Percentiles rank a stretch among this genome's conserved stretches.
Conservation (phyloP, 1,140 invertebrate species). For the Nylanderia fulva region DNA sequence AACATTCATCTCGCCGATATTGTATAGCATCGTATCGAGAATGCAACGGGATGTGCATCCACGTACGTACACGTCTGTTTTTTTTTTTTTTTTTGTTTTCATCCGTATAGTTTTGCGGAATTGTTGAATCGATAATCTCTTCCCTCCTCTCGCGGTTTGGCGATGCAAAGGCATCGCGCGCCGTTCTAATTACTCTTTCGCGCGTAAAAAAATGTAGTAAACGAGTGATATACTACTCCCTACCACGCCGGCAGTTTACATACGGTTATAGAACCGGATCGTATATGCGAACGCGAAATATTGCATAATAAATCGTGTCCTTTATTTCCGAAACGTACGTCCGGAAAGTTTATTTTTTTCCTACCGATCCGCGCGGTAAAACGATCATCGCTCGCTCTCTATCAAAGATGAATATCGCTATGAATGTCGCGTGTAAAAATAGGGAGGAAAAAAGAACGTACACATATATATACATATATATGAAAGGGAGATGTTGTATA, state of each 20-base stretch:
- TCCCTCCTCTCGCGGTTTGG: background rate
- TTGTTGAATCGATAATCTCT: constrained; percentile 37
- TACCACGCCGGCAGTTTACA: background rate
- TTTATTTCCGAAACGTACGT: constrained; percentile 52
- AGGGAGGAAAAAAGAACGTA: background rate
- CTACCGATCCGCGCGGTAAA: constrained; percentile 40
- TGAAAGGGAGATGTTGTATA: constrained; percentile 7
- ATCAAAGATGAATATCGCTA: constrained; percentile 38
- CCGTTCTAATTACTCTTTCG: constrained; percentile 40
- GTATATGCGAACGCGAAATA: constrained; percentile 43
- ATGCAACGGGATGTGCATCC: background rate
- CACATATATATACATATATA: too few relatives aligned
- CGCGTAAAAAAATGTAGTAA: constrained; percentile 44
- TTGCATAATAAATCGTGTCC: constrained; percentile 58
- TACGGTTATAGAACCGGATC: background rate
- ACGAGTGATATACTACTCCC: constrained; percentile 25
- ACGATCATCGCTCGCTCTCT: constrained; percentile 32
- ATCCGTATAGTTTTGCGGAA: constrained; percentile 21
- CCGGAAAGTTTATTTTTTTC: constrained; percentile 50
- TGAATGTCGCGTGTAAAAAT: constrained; percentile 20
- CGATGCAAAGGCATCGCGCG: constrained; percentile 19
- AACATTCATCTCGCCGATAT: constrained; percentile 5
- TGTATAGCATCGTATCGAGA: background rate
- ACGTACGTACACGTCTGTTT: background rate
- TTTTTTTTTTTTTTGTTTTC: constrained; percentile 2